These are phyloP conservation scores for Coregonus sp. DNA, from an alignment of 2,797 vertebrate genomes.

Conservation along the genomic window DNA sequence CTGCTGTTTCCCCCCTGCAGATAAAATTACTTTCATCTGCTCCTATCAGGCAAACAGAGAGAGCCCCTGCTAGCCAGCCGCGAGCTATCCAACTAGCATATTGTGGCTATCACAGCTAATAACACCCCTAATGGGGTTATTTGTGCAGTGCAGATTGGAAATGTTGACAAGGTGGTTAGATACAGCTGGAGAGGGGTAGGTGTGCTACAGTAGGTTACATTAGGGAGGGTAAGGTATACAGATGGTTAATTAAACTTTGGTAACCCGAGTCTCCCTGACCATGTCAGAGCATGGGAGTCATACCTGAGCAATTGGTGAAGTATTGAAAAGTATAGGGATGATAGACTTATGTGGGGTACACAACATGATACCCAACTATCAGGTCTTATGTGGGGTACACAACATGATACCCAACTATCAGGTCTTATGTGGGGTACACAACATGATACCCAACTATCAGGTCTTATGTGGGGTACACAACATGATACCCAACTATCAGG, in stretches of 20 bases:
- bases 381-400: not conserved
- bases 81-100: not conserved
- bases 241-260: too few relatives aligned
- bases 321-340: too few relatives aligned
- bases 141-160: too few relatives aligned
- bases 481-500: not conserved
- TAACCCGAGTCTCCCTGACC: too few relatives aligned
- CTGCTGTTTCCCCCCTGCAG: not conserved
- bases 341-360: not conserved
- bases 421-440: not conserved
- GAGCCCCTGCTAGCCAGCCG: not conserved
- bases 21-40: slow-evolving; percentile 8
- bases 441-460: not conserved
- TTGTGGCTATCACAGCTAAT: not conserved
- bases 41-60: not conserved
- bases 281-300: too few relatives aligned
- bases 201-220: too few relatives aligned
- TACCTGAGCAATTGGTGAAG: too few relatives aligned
- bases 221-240: too few relatives aligned
- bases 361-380: not conserved
- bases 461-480: not conserved
- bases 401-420: not conserved
- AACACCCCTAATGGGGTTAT: not conserved
- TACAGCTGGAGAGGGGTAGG: too few relatives aligned
- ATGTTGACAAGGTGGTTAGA: too few relatives aligned